phyloP scores from a whole-genome alignment of 2,113 vertebrate species.

The Glaucomys volans region DNA sequence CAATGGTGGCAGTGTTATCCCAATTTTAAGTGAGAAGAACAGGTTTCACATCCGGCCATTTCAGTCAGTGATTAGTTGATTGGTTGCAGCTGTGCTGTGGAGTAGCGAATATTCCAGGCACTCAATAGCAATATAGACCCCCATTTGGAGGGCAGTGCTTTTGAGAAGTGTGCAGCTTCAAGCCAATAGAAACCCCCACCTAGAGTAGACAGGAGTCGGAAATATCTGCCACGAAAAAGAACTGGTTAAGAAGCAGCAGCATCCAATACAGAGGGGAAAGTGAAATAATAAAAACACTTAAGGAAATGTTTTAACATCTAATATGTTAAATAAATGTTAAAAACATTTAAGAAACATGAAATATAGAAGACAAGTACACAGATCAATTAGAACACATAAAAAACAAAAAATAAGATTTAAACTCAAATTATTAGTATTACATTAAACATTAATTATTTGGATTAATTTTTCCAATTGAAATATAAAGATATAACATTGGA shows the following conservation, averaged over 20 bases:
- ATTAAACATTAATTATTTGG: neutral
- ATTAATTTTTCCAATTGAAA: neutral
- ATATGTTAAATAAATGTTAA: too few species aligned
- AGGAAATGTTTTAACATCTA: too few species aligned
- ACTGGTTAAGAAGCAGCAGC: neutral
- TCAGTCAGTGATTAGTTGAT: neutral
- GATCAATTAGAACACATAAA: neutral
- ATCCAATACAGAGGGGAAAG: neutral
- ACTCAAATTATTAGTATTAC: neutral
- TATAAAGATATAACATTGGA: neutral
- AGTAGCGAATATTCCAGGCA: neutral
- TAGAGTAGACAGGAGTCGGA: neutral
- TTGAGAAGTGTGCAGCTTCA: neutral
- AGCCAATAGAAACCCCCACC: neutral
- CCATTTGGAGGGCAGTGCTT: neutral
- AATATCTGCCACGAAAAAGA: neutral
- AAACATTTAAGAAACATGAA: neutral
- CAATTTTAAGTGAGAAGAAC: neutral
- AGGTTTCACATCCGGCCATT: neutral
- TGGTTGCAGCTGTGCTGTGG: neutral
- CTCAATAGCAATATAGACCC: neutral
- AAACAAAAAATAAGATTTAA: neutral
- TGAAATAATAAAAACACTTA: constrained; percentile 11
- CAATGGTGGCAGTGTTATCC: neutral
- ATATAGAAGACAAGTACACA: neutral